Evolutionary conservation across 2,797 vertebrate genomes (phyloP).

Genomic region (Lophotriccus pileatus): DNA sequence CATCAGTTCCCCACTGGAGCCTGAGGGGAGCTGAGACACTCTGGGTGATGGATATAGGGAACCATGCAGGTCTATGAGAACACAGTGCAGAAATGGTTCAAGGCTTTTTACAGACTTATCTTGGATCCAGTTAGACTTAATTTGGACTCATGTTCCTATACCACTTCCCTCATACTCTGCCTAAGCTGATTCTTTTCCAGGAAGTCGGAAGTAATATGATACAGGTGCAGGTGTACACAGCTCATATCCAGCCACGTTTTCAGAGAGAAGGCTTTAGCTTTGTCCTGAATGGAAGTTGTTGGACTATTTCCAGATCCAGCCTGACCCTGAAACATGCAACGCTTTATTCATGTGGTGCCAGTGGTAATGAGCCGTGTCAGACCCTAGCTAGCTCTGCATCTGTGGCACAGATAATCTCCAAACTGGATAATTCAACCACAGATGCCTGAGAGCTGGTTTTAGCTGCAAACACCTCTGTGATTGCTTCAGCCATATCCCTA

Average conservation of each 20-base stretch:
- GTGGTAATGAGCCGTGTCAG: background rate
- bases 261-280: background rate
- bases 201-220: background rate
- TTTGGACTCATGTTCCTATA: background rate
- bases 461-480: background rate
- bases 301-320: background rate
- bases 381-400: background rate
- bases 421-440: background rate
- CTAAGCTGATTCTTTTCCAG: background rate
- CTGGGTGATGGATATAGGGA: background rate
- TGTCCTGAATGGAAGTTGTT: background rate
- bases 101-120: background rate
- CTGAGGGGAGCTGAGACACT: background rate
- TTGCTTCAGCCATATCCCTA: background rate
- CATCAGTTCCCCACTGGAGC: background rate
- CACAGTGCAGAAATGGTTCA: background rate
- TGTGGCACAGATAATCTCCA: constrained; percentile 11
- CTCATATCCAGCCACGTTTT: background rate
- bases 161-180: background rate
- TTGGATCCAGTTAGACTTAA: background rate
- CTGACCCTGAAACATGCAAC: background rate
- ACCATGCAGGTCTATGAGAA: background rate
- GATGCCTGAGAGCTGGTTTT: background rate
- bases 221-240: background rate
- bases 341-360: background rate